These are phyloP conservation scores for Eufriesea mexicana DNA, from an alignment of 1,140 invertebrate genomes.

Conservation along the genomic window DNA sequence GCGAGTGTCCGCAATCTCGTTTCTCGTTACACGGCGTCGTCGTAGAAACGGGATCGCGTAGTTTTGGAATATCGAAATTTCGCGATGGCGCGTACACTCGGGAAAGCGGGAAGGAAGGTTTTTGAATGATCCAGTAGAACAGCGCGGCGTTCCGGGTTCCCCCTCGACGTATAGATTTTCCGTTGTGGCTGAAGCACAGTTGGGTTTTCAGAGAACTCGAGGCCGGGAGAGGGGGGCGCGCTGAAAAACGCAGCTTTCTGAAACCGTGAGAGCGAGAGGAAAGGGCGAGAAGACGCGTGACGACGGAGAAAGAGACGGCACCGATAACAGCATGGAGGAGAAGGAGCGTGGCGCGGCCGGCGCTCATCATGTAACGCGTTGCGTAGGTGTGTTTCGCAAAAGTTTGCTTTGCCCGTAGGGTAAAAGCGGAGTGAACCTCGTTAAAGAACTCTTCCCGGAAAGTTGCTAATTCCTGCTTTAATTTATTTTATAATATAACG, in stretches of 20 bases:
- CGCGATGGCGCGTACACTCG: not conserved
- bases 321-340: slow-evolving; percentile 15
- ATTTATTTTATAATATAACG: slow-evolving; percentile 35
- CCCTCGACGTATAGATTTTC: slow-evolving; percentile 75
- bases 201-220: slow-evolving; percentile 62
- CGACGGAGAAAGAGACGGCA: slow-evolving; percentile 19
- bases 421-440: slow-evolving; percentile 51
- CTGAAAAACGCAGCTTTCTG: slow-evolving; percentile 69
- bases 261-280: slow-evolving; percentile 56
- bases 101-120: not conserved
- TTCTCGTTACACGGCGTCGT: too few species aligned
- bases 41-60: too few species aligned
- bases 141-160: slow-evolving; percentile 29
- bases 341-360: slow-evolving; percentile 2
- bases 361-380: slow-evolving; percentile 44
- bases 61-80: too few species aligned
- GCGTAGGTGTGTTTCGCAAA: slow-evolving; percentile 64
- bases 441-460: slow-evolving; percentile 61
- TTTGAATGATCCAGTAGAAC: slow-evolving; percentile 62
- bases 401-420: slow-evolving; percentile 54
- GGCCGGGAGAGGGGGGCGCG: slow-evolving; percentile 54
- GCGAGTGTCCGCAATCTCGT: too few species aligned
- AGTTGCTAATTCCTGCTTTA: slow-evolving; percentile 60
- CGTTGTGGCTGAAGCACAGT: slow-evolving; percentile 66
- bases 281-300: slow-evolving; percentile 45